Conservation (phyloP, 2,888 invertebrate species). For the Cryptus viduatorius region DNA sequence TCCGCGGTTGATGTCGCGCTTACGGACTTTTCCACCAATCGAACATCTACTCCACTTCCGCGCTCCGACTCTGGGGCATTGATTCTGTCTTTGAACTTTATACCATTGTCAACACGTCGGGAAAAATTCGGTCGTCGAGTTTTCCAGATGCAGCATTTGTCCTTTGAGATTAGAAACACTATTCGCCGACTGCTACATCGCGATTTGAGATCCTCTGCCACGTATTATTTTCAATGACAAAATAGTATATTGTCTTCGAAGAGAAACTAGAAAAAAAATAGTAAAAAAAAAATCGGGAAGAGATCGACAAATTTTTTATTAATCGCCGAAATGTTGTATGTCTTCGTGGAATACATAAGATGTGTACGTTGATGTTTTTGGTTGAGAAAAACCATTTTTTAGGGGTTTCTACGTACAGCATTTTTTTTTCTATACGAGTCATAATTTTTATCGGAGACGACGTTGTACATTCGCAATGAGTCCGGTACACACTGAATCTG, state of each 20-base stretch:
- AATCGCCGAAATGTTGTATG: too few species aligned
- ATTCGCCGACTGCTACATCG: too few species aligned
- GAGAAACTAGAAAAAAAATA: too few species aligned
- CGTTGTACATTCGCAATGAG: slow-evolving; percentile 4
- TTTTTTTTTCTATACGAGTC: background rate
- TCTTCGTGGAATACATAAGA: too few species aligned
- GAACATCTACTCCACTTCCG: slow-evolving; percentile 53
- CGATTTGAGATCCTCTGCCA: too few species aligned
- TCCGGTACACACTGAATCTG: background rate
- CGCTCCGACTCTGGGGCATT: slow-evolving; percentile 49
- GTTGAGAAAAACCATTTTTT: background rate
- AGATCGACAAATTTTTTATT: too few species aligned
- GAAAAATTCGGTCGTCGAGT: slow-evolving; percentile 44
- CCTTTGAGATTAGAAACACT: slow-evolving; percentile 8
- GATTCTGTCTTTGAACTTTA: slow-evolving; percentile 14
- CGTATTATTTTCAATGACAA: too few species aligned
- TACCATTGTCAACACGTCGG: slow-evolving; percentile 11
- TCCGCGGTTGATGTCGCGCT: slow-evolving; percentile 53
- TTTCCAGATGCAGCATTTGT: slow-evolving; percentile 27
- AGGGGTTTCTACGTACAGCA: background rate
- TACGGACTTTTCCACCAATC: slow-evolving; percentile 55
- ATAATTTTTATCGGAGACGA: slow-evolving; percentile 1
- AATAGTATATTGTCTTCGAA: too few species aligned
- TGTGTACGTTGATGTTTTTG: background rate
- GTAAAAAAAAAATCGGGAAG: too few species aligned